A percentile compares a stretch with the other conserved stretches of the same genome.
Evolutionary conservation across 2,113 vertebrate species (phyloP).

Genomic region (Formicarius rufipectus): DNA sequence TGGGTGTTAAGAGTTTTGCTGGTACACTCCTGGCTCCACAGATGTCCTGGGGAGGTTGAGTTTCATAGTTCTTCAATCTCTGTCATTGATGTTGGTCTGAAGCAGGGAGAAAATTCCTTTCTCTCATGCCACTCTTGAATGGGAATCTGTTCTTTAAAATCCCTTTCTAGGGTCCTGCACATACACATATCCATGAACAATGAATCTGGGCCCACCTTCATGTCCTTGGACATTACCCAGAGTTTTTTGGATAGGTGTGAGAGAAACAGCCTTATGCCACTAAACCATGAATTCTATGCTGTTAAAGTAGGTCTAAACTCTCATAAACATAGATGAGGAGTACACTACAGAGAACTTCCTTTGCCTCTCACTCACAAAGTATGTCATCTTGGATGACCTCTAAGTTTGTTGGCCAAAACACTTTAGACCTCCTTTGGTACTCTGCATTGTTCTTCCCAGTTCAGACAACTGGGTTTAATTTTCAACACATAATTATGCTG

Average conservation of each 20-base stretch:
- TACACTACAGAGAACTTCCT: background rate
- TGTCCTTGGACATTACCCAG: background rate
- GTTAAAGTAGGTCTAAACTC: background rate
- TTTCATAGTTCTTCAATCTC: background rate
- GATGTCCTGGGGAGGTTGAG: background rate
- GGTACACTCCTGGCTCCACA: background rate
- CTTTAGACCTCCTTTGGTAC: slow-evolving; percentile 42
- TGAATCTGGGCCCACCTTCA: background rate
- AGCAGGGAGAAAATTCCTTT: background rate
- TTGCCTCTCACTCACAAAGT: slow-evolving; percentile 2
- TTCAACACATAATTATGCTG: slow-evolving; percentile 51
- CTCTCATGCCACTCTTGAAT: background rate
- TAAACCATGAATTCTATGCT: background rate
- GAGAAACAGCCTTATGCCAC: background rate
- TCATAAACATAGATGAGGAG: background rate
- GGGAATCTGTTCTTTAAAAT: background rate
- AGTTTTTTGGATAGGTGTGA: background rate
- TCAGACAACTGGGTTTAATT: slow-evolving; percentile 58
- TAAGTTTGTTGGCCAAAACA: slow-evolving; percentile 15
- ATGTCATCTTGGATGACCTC: slow-evolving; percentile 23
- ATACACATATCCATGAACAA: background rate
- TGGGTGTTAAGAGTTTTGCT: background rate
- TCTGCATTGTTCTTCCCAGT: slow-evolving; percentile 31
- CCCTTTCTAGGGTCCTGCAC: background rate
- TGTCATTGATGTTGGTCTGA: background rate